Evolutionary conservation across 2,888 invertebrate species (phyloP), one percentile per base, ranked within the genome.

Genomic region (Nomada hirtipes): DNA sequence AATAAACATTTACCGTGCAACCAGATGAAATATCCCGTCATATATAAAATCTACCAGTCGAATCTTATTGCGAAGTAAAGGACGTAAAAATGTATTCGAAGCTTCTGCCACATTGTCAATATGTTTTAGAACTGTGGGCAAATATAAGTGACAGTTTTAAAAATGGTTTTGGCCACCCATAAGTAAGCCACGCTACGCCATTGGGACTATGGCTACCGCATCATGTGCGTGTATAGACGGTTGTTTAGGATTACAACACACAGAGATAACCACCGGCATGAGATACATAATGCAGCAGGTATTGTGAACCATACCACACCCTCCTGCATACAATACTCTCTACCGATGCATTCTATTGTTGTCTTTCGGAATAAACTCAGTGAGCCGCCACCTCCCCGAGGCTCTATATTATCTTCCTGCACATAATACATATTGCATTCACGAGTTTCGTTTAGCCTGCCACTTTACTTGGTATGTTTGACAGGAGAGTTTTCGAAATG

Each of bases 201-300:
- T 76, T 86, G 85, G 76, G 64, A 70, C 75, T 44, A 64, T 57
- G 73, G 77, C 79, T 68, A 82, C 55, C 76, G 69, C 76, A 77
- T 60, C 70, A 78, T 65, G 75, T 77, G 83, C 77, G 83, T 82
- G 83, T 85, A 84, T 86, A 86, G 88, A 87, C 84, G 85, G 85
- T 87, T 89, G 88, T 87, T 90, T 88, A 87, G 89, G 89, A 91
- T 90, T 91, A 89, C 89, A 91, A 89, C 88, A 90, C 86, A 86
- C 85, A 86, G 84, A 88, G 87, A 88, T 85, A 86, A 85, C 88
- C 83, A 88, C 86, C 80, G 80, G 85, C 86, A 85, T 82, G 89
- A 90, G 90, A 93, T 93, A 91, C 91, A 93, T 93, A 92, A 93
- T 93, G 92, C 92, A 93, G 90, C 69, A 92, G 91, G 91, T 90